Base-by-base conservation (phyloP, 2,797 vertebrate species). In the Jordanella pulchra region DNA sequence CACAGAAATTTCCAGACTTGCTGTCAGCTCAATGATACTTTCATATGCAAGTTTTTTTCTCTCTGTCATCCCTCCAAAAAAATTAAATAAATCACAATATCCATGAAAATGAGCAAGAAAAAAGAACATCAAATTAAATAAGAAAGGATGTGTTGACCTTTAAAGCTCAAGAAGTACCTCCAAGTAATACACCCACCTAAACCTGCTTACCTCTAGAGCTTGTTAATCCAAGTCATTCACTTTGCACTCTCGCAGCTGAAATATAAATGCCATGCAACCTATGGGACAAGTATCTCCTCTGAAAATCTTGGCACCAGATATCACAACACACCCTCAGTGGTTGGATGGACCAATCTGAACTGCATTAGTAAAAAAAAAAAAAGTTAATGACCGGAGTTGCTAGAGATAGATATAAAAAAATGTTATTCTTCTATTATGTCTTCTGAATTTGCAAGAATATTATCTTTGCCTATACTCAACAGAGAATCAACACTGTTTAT, bases 1-100 rank as follows among this genome's bases (percentile, higher is more conserved):
- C 77, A 66, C 82, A 71, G 70, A 77, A 89, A 87, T 90, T 91
- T 90, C 80, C 80, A 83, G 78, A 67, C 69, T 42, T 30, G 54
- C 76, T 83, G 84, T 81, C 71, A 69, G 81, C 81, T 72, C 63
- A 78, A 72, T 77, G 75, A 79, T 77, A 73, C 83, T 83, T 81
- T 80, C 72, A 63, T 84, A 69, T 89, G 87, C 87, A 85, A 65
- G 70, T 21, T 77, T 83, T 58, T 75, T 74, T 42, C 63, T 67
- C 28, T 58, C 60, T 77, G 86, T 91, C 86, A 87, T 85, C 83
- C 81, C 39, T 84, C 45, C 51, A 67, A 50, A 77, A 84, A 82
- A 64, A 30, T 39, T 39, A 39, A 5, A 5, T 1, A 39, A 39
- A 39, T 39, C 35, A 0, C 35, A 39, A 39, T 39, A 39, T 39